These are phyloP conservation scores for Pseudorhiza aurosa DNA, from an alignment of 30 jellyfish, hydroid and myxozoan genomes.

Conservation along the genomic window DNA sequence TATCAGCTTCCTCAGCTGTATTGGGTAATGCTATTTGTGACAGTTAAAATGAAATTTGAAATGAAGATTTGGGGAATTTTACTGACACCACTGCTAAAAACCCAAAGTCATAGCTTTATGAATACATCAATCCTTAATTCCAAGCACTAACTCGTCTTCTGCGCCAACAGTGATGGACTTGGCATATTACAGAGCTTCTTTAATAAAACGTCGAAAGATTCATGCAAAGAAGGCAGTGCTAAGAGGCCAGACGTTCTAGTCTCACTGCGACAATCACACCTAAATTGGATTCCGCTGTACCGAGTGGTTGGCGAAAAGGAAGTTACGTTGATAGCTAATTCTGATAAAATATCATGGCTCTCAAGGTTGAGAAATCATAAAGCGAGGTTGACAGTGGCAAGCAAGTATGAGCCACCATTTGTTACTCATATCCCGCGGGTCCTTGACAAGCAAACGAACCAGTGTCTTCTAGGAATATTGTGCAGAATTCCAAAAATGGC, in stretches of 20 bases:
- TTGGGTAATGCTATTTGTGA: no score
- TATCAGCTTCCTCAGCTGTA: no score
- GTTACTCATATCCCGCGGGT: not conserved
- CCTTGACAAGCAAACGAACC: not conserved
- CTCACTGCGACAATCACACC: slow-evolving; percentile 5
- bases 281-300: slow-evolving; percentile 11
- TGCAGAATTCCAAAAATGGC: not conserved
- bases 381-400: slow-evolving; percentile 8
- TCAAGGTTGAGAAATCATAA: slow-evolving; percentile 15
- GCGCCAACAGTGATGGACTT: not conserved
- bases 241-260: not conserved
- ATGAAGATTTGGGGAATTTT: no score
- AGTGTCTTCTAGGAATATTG: slow-evolving; percentile 22
- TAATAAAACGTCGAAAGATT: not conserved
- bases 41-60: no score
- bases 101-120: no score
- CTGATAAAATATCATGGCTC: slow-evolving; percentile 7
- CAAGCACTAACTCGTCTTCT: no score
- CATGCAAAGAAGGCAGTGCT: not conserved
- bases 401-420: slow-evolving; percentile 24
- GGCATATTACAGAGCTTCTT: not conserved
- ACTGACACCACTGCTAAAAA: no score
- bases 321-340: not conserved
- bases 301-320: not conserved
- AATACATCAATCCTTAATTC: no score